Percentiles rank a stretch among this genome's conserved stretches.
Conservation (phyloP, 2,113 vertebrate species). For the Origma solitaria region DNA sequence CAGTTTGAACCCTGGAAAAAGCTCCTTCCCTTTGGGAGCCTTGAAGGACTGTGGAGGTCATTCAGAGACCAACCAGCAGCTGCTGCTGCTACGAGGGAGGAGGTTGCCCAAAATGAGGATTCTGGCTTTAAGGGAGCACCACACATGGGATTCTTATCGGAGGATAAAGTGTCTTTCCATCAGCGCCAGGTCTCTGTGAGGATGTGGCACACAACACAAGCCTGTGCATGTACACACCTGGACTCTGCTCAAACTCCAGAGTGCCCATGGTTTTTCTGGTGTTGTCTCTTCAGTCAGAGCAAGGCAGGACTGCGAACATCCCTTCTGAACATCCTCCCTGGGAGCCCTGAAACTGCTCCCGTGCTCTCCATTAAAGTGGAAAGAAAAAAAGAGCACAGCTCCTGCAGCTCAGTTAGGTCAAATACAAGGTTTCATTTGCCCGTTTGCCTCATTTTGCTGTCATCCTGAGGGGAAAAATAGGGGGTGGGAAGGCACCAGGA, state of each 20-base stretch:
- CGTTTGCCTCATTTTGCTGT: constrained; percentile 7
- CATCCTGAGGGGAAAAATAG: constrained; percentile 30
- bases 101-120: not conserved
- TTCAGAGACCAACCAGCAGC: not conserved
- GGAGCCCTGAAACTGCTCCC: not conserved
- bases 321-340: not conserved
- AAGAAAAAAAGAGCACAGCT: not conserved
- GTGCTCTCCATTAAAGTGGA: not conserved
- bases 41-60: not conserved
- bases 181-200: not conserved
- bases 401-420: constrained; percentile 7
- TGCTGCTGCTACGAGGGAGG: not conserved
- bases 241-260: not conserved
- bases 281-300: not conserved
- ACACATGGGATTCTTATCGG: not conserved
- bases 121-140: not conserved
- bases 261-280: not conserved
- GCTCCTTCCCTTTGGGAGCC: not conserved
- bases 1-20: constrained; percentile 5
- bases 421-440: not conserved
- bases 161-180: not conserved
- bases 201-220: not conserved
- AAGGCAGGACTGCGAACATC: not conserved
- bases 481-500: constrained; percentile 11
- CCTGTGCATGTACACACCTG: not conserved